Evolutionary conservation across 2,113 vertebrate genomes (phyloP).

Genomic region (Hyaena hyaena): DNA sequence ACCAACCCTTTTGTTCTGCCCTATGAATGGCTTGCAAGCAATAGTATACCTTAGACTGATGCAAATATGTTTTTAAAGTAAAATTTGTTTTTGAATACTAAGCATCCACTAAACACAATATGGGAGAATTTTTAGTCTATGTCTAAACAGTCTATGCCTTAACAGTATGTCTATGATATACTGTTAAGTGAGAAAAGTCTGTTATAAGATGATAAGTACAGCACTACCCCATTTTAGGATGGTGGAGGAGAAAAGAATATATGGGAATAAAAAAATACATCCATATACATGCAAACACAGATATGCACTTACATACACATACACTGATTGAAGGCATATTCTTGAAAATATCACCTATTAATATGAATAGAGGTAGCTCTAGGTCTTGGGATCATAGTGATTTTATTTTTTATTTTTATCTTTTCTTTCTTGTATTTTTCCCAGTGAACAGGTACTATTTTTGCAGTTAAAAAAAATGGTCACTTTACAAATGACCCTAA

Average conservation of each 20-base stretch:
- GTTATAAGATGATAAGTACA: neutral
- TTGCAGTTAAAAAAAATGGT: neutral
- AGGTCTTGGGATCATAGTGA: neutral
- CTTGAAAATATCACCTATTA: neutral
- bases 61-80: conserved; percentile 6
- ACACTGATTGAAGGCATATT: neutral
- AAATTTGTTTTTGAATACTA: conserved; percentile 13
- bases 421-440: conserved; percentile 31
- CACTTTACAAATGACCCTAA: conserved; percentile 40
- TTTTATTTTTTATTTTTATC: neutral
- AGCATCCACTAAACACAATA: conserved; percentile 5
- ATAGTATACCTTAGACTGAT: neutral
- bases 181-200: neutral
- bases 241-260: neutral
- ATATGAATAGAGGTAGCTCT: neutral
- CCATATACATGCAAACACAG: too few relatives aligned
- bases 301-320: too few relatives aligned
- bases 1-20: neutral
- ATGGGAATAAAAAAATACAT: neutral
- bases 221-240: neutral
- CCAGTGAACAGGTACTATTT: neutral
- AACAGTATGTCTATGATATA: neutral
- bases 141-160: too few relatives aligned
- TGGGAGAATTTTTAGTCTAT: neutral
- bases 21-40: neutral